These are phyloP conservation scores for Apis cerana DNA, from an alignment of 1,140 invertebrate genomes.

Conservation along the genomic window DNA sequence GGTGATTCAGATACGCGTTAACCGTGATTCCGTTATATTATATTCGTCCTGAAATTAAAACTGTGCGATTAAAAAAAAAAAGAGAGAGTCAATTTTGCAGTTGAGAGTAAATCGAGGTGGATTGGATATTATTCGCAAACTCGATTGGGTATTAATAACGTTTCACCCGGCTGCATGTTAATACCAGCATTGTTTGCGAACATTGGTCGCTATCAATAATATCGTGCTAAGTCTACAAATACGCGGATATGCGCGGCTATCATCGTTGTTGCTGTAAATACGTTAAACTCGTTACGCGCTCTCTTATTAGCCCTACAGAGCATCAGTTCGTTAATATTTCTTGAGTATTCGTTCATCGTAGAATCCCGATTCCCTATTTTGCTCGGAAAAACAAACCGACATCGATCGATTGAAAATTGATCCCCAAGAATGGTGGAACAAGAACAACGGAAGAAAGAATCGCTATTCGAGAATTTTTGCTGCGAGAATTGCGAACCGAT, in stretches of 20 bases:
- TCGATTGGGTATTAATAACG: constrained; percentile 15
- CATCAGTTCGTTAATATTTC: constrained; percentile 5
- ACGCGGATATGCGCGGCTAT: constrained; percentile 4
- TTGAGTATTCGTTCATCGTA: background rate
- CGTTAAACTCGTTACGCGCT: background rate
- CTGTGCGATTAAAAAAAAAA: background rate
- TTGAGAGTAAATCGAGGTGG: background rate
- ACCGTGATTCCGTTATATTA: no score
- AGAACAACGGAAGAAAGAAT: no score
- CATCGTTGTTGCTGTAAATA: constrained; percentile 18
- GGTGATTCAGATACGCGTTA: no score
- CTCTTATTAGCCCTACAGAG: background rate
- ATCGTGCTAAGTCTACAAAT: constrained; percentile 28
- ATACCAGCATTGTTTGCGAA: constrained; percentile 29
- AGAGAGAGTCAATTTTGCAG: background rate
- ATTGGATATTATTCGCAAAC: background rate
- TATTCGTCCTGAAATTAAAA: no score
- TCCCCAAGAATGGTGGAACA: no score
- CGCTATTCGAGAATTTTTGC: no score
- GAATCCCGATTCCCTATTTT: background rate
- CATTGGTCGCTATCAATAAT: constrained; percentile 20
- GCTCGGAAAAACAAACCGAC: background rate
- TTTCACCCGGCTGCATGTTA: background rate
- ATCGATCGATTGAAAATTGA: no score
- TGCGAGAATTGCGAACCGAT: no score